phyloP scores from a whole-genome alignment of 1,140 invertebrate species.

The Matsumurasca onukii region DNA sequence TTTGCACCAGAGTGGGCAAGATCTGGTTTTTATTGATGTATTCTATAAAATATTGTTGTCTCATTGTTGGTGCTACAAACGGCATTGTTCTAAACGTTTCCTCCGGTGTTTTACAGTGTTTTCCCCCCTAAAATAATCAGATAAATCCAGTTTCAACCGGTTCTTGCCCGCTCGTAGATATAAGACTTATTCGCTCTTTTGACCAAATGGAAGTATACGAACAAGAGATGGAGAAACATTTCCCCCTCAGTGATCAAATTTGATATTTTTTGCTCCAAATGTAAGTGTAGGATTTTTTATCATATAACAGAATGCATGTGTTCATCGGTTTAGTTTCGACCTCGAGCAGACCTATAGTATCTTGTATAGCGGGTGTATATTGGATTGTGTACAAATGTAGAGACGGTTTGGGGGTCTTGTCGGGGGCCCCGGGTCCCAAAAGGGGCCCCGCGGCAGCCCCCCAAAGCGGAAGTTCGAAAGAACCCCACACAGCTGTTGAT shows the following conservation, averaged over 20 bases:
- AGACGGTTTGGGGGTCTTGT: neutral
- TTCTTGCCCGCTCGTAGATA: constrained; percentile 22
- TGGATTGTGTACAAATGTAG: constrained; percentile 17
- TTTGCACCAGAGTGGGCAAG: constrained; percentile 20
- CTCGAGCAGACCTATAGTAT: neutral
- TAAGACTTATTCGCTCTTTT: constrained; percentile 37
- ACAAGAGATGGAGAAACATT: constrained; percentile 13
- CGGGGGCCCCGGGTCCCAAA: neutral
- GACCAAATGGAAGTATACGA: constrained; percentile 44
- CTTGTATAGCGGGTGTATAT: constrained; percentile 23
- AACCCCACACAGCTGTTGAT: constrained; percentile 38
- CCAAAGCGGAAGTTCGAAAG: neutral
- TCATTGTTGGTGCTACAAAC: too few species aligned
- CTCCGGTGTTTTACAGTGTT: too few species aligned
- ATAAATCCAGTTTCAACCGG: too few species aligned
- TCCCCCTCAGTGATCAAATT: constrained; percentile 34
- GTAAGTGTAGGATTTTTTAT: constrained; percentile 31
- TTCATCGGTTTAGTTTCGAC: constrained; percentile 28
- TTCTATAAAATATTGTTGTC: too few species aligned
- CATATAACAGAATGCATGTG: constrained; percentile 32
- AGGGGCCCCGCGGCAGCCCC: neutral
- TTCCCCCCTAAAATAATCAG: too few species aligned
- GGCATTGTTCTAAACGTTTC: too few species aligned
- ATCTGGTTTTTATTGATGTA: neutral
- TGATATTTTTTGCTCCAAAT: constrained; percentile 34